Conservation (phyloP, 2,113 vertebrate genomes). For the Pseudopodoces humilis region DNA sequence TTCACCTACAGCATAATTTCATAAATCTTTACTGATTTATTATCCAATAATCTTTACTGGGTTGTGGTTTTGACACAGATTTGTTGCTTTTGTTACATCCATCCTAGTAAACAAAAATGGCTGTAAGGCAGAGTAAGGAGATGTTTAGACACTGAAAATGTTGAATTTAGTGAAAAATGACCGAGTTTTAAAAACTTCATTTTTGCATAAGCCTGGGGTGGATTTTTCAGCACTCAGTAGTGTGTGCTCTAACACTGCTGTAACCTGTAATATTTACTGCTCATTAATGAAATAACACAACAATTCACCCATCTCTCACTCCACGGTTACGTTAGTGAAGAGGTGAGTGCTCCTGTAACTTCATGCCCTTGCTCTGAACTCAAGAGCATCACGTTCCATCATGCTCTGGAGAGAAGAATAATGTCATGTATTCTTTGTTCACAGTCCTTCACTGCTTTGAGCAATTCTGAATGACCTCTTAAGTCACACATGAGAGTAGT, state of each 20-base stretch:
- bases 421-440: not conserved
- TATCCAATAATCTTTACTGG: conserved; percentile 7
- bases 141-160: conserved; percentile 47
- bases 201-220: not conserved
- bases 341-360: not conserved
- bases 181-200: conserved; percentile 33
- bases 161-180: conserved; percentile 61
- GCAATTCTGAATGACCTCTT: not conserved
- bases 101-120: not conserved
- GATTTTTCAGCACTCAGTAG: not conserved
- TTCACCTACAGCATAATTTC: not conserved
- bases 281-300: conserved; percentile 23
- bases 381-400: not conserved
- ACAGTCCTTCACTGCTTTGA: not conserved
- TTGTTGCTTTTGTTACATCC: not conserved
- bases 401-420: not conserved
- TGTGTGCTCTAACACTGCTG: conserved; percentile 17
- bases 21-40: conserved; percentile 42
- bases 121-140: not conserved
- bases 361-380: not conserved
- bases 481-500: not conserved
- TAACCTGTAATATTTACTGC: conserved; percentile 44
- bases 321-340: not conserved
- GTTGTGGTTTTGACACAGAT: not conserved
- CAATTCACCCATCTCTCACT: not conserved